Percentiles rank a stretch among this genome's conserved stretches.
Evolutionary conservation across 2,797 vertebrate genomes (phyloP).

Genomic region (Leucoraja ocellata): DNA sequence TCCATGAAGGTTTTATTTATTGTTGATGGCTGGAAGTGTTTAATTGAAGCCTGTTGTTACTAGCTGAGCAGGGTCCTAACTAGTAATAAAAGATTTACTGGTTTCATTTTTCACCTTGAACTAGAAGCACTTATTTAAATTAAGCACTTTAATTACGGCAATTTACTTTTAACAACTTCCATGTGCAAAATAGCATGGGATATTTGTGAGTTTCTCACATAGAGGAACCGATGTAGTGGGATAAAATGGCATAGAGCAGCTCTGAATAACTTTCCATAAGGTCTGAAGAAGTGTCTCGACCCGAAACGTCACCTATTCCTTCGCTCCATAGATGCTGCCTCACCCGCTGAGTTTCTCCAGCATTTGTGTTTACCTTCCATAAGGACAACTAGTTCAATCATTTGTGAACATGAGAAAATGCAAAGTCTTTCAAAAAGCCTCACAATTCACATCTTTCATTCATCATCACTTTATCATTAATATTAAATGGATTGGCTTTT

Average conservation of each 20-base stretch:
- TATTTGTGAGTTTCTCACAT: background rate
- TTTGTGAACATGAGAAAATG: conserved; percentile 15
- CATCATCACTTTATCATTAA: background rate
- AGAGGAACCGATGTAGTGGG: background rate
- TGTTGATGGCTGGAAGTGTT: background rate
- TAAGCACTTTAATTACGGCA: conserved; percentile 24
- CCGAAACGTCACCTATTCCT: too few relatives aligned
- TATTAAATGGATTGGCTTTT: background rate
- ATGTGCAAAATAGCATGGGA: background rate
- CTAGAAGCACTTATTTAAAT: conserved; percentile 23
- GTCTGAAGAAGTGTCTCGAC: too few relatives aligned
- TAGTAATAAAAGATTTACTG: conserved; percentile 19
- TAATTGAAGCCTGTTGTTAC: conserved; percentile 17
- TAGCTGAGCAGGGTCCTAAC: background rate
- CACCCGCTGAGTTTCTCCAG: too few relatives aligned
- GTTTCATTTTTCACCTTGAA: conserved; percentile 36
- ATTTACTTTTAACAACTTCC: conserved; percentile 26
- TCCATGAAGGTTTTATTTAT: background rate
- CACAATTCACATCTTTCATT: background rate
- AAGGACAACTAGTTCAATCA: background rate
- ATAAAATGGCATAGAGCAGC: background rate
- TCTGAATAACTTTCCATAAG: background rate
- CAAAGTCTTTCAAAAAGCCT: background rate
- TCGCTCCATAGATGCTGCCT: too few relatives aligned
- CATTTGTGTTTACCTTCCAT: too few relatives aligned